phyloP scores from a whole-genome alignment of 1,140 invertebrate species.

The Orussus abietinus region DNA sequence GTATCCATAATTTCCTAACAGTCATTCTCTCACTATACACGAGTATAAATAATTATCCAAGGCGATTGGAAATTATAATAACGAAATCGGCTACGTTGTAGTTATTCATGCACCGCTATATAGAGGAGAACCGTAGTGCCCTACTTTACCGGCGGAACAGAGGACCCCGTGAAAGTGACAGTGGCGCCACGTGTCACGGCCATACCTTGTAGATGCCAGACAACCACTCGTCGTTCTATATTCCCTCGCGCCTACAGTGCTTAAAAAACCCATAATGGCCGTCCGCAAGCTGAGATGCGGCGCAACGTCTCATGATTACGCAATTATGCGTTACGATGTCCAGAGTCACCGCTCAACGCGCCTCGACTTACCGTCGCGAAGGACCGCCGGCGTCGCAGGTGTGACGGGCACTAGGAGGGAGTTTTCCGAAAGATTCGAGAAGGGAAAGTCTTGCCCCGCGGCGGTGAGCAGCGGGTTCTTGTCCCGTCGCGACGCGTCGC shows the following conservation, averaged over 20 bases:
- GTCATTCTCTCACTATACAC: no score
- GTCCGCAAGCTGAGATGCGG: not conserved
- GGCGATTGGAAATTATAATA: no score
- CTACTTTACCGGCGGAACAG: not conserved
- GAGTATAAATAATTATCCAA: no score
- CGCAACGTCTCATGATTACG: conserved; percentile 13
- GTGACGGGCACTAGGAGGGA: conserved; percentile 47
- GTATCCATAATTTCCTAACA: no score
- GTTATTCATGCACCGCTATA: no score
- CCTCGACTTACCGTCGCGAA: conserved; percentile 43
- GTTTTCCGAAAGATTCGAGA: conserved; percentile 39
- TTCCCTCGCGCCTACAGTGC: not conserved
- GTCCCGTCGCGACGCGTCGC: conserved; percentile 33
- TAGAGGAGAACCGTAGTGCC: conserved; percentile 1
- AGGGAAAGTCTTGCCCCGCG: conserved; percentile 44
- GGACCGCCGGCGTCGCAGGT: conserved; percentile 39
- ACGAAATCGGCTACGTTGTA: no score
- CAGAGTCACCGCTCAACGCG: no score
- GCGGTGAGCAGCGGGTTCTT: conserved; percentile 49
- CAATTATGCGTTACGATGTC: no score
- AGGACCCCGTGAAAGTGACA: not conserved
- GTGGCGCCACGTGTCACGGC: not conserved
- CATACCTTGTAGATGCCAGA: conserved; percentile 4
- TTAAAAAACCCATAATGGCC: conserved; percentile 1
- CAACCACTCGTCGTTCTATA: conserved; percentile 12